Evolutionary conservation across 1,140 invertebrate species (phyloP).

Genomic region (Neodiprion pinetum): DNA sequence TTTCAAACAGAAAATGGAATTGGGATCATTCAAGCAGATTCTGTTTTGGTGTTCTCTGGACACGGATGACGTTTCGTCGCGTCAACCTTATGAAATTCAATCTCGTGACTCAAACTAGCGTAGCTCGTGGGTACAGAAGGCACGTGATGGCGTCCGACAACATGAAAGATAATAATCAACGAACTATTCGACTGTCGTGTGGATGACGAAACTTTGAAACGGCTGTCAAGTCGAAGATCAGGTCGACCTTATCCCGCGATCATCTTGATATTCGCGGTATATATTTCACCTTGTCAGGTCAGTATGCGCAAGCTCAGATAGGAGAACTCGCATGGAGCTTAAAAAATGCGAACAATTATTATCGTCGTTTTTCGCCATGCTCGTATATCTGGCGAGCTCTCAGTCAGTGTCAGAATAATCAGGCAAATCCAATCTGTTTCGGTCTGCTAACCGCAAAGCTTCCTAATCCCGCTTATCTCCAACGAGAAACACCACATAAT

Average conservation of each 20-base stretch:
- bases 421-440: background rate
- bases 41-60: too few relatives aligned
- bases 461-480: background rate
- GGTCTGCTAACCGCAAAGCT: background rate
- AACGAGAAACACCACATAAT: background rate
- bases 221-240: background rate
- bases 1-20: too few relatives aligned
- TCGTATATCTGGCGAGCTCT: background rate
- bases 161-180: background rate
- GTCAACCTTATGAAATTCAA: too few relatives aligned
- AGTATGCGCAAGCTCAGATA: too few relatives aligned
- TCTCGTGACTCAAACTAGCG: too few relatives aligned
- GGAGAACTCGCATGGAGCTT: too few relatives aligned
- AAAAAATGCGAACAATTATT: background rate
- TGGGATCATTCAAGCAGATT: too few relatives aligned
- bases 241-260: background rate
- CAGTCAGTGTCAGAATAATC: conserved; percentile 5
- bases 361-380: background rate
- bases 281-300: too few relatives aligned
- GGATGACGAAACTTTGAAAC: background rate
- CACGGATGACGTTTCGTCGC: too few relatives aligned
- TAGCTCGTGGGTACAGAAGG: too few relatives aligned
- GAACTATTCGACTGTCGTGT: background rate
- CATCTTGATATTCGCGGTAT: background rate
- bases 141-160: too few relatives aligned